phyloP scores from a whole-genome alignment of 2,888 invertebrate genomes.

The Chironomus riparius region DNA sequence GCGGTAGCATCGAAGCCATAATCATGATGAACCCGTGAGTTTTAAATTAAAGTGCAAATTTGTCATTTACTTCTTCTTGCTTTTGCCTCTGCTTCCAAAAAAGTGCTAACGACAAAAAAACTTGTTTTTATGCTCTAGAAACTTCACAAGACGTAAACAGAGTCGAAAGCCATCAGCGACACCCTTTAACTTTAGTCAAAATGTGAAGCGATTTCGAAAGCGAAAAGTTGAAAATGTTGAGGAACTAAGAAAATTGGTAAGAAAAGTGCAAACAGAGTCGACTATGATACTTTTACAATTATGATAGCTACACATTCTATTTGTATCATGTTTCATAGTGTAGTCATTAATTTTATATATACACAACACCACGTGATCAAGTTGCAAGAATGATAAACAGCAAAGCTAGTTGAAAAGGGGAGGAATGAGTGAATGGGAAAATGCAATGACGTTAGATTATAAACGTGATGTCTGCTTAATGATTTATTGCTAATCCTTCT shows the following conservation, averaged over 20 bases:
- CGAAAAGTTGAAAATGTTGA: constrained; percentile 19
- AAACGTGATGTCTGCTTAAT: not conserved
- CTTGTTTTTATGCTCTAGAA: constrained; percentile 1
- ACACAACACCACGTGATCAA: constrained; percentile 1
- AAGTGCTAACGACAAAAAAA: no score
- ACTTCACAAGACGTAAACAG: constrained; percentile 4
- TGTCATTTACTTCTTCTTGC: no score
- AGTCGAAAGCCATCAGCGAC: constrained; percentile 7
- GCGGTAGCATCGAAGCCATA: not conserved
- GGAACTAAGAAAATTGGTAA: constrained; percentile 13
- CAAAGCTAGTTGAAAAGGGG: not conserved
- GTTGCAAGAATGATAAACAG: not conserved
- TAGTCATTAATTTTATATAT: not conserved
- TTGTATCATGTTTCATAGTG: constrained; percentile 6
- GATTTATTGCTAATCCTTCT: not conserved
- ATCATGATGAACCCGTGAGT: constrained; percentile 21
- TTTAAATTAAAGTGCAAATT: not conserved
- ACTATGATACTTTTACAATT: not conserved
- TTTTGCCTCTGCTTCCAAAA: no score
- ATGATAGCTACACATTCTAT: not conserved
- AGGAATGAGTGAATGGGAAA: not conserved
- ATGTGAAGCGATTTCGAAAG: not conserved
- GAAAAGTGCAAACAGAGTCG: not conserved
- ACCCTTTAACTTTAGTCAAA: constrained; percentile 20
- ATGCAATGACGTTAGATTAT: not conserved